A percentile compares a stretch with the other conserved stretches of the same genome.
Evolutionary conservation across 2,113 vertebrate genomes (phyloP).

Genomic region (Apteryx owenii): DNA sequence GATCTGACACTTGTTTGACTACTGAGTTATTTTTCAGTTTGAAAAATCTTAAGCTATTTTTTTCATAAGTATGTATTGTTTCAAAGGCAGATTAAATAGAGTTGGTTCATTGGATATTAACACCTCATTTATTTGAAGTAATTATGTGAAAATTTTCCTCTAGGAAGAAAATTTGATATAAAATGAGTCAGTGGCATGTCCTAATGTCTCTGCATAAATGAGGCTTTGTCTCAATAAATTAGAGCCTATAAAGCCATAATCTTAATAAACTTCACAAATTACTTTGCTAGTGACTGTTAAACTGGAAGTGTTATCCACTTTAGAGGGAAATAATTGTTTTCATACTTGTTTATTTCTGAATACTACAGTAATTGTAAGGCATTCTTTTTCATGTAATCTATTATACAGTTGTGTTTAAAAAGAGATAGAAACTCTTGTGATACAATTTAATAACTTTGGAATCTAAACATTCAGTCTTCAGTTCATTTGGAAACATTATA

Average conservation of each 20-base stretch:
- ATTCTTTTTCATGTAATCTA: background rate
- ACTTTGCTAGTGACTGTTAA: slow-evolving; percentile 39
- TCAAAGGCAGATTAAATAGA: slow-evolving; percentile 38
- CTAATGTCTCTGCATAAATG: slow-evolving; percentile 42
- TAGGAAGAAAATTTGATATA: slow-evolving; percentile 33
- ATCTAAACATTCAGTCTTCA: background rate
- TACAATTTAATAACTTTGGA: slow-evolving; percentile 7
- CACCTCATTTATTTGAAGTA: slow-evolving; percentile 58
- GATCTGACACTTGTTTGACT: background rate
- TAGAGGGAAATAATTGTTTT: slow-evolving; percentile 41
- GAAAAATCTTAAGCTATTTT: background rate
- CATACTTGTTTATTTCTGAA: slow-evolving; percentile 49
- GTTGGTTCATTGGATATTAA: slow-evolving; percentile 15
- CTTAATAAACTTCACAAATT: slow-evolving; percentile 65
- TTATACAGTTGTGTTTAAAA: background rate
- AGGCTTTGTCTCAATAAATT: slow-evolving; percentile 56
- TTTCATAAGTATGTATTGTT: background rate
- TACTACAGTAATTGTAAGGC: slow-evolving; percentile 10
- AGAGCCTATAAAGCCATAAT: slow-evolving; percentile 46
- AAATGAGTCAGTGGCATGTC: slow-evolving; percentile 30
- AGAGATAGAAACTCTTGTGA: background rate
- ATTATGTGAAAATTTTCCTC: slow-evolving; percentile 48
- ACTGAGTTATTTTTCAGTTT: background rate
- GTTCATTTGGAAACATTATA: background rate
- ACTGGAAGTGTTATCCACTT: slow-evolving; percentile 36